These are phyloP conservation scores for Physeter macrocephalus DNA, from an alignment of 2,113 vertebrate species.

Conservation along the genomic window DNA sequence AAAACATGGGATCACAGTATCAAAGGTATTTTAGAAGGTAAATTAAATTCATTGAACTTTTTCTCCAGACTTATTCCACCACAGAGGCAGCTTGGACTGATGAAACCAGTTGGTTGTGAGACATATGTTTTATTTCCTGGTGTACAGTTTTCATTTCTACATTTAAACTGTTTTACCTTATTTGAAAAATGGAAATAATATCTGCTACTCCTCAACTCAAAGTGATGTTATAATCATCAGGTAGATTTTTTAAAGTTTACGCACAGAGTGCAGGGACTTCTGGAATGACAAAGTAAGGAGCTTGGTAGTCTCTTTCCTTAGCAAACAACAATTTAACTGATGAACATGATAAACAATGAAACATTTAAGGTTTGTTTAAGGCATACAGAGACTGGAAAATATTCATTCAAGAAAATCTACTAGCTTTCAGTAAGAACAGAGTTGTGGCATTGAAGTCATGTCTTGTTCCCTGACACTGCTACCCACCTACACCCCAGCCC, in stretches of 20 bases:
- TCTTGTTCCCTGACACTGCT: not conserved
- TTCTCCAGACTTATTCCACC: not conserved
- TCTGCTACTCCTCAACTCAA: not conserved
- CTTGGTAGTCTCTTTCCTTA: not conserved
- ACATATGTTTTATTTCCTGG: conserved; percentile 3
- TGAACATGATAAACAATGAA: not conserved
- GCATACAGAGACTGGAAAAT: not conserved
- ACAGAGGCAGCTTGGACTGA: not conserved
- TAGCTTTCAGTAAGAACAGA: not conserved
- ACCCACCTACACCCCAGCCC: not conserved
- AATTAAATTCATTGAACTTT: conserved; percentile 1
- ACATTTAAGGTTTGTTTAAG: not conserved
- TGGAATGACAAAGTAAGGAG: not conserved
- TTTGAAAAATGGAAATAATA: conserved; percentile 19
- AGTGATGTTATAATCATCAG: not conserved
- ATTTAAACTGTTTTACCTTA: not conserved
- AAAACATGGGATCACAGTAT: not conserved
- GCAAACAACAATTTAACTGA: not conserved
- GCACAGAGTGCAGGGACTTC: not conserved
- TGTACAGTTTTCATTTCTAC: not conserved
- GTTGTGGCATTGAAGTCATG: not conserved
- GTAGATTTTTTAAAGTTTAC: not conserved
- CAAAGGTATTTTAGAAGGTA: not conserved
- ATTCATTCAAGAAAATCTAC: not conserved
- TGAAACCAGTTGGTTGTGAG: not conserved